Percentiles rank a stretch among this genome's conserved stretches.
Conservation (phyloP, 2,888 invertebrate genomes). For the Orthosia gothica region DNA sequence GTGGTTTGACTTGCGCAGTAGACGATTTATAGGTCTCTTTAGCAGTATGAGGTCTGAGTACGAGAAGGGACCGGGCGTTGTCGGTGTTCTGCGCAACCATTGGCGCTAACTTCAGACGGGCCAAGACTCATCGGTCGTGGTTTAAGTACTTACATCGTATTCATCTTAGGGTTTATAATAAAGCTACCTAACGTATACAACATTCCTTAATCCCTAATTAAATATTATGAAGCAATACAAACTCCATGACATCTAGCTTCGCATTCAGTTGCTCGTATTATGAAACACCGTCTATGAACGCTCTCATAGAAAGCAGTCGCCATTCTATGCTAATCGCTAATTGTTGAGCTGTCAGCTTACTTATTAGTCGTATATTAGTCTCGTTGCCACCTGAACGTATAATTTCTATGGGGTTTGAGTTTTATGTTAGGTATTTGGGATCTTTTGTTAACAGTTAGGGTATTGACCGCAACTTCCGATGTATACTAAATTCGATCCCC, state of each 20-base stretch:
- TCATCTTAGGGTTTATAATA: too few species aligned
- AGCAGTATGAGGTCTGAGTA: too few species aligned
- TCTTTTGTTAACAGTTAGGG: neutral
- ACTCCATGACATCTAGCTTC: slow-evolving; percentile 54
- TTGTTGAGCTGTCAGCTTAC: slow-evolving; percentile 70
- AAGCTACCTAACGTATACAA: slow-evolving; percentile 3
- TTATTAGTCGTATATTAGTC: slow-evolving; percentile 69
- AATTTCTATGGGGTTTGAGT: slow-evolving; percentile 23
- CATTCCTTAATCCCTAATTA: slow-evolving; percentile 56
- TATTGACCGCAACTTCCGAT: neutral
- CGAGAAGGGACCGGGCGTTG: too few species aligned
- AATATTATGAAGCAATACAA: slow-evolving; percentile 56
- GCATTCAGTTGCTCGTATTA: slow-evolving; percentile 59
- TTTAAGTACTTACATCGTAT: too few species aligned
- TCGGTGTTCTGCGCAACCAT: neutral
- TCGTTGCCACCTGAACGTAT: slow-evolving; percentile 60
- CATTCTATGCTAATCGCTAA: slow-evolving; percentile 83
- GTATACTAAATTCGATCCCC: neutral
- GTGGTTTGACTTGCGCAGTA: too few species aligned
- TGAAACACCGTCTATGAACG: slow-evolving; percentile 56
- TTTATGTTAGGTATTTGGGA: slow-evolving; percentile 11
- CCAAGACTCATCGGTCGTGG: too few species aligned
- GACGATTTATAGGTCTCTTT: too few species aligned
- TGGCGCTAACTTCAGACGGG: too few species aligned
- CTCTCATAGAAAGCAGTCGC: slow-evolving; percentile 69